Base-by-base conservation (phyloP, 2,888 invertebrate genomes). In the Chalcis sispes region DNA sequence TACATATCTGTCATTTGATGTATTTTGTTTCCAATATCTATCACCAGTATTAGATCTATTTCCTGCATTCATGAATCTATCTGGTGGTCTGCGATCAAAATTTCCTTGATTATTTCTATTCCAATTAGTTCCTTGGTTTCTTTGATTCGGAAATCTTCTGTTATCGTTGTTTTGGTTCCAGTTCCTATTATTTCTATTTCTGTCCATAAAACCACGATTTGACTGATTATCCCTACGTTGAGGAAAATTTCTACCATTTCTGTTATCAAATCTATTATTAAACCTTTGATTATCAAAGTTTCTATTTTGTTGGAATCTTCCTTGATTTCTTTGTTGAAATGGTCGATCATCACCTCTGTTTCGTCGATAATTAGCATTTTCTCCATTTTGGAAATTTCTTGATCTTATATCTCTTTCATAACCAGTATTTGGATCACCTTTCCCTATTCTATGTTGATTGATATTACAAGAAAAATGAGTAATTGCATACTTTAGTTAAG, bases 261-360 rank as follows among this genome's bases (percentile, higher is more conserved):
- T 73, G 66, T 80, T 80, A 25, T 80, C 79, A 75, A 80, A 79
- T 61, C 79, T 77, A 20, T 78, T 78, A 42, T 78, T 78, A 27
- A 75, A 72, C 66, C 78, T 79, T 59, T 79, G 73, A 48, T 79
- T 77, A 54, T 79, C 70, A 72, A 77, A 79, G 46, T 32, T 66
- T 61, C 78, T 67, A 18, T 78, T 79, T 20, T 74, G 78, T 23
- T 73, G 78, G n/a, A 77, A 77, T 69, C 79, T 72, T 18, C 75
- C 72, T 42, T 79, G 75, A 70, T 72, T 75, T 56, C 75, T 75
- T 46, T 76, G 78, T 46, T 74, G 76, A 67, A 77, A 77, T 15
- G 36, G 46, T 0, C 69, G 62, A 70, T 76, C 56, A 27, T 72
- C 32, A 4, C 2, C 46, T 64, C 75, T 67, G 23, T 76, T 73